Evolutionary conservation across 1,140 invertebrate species (phyloP).

Genomic region (Monomorium pharaonis): DNA sequence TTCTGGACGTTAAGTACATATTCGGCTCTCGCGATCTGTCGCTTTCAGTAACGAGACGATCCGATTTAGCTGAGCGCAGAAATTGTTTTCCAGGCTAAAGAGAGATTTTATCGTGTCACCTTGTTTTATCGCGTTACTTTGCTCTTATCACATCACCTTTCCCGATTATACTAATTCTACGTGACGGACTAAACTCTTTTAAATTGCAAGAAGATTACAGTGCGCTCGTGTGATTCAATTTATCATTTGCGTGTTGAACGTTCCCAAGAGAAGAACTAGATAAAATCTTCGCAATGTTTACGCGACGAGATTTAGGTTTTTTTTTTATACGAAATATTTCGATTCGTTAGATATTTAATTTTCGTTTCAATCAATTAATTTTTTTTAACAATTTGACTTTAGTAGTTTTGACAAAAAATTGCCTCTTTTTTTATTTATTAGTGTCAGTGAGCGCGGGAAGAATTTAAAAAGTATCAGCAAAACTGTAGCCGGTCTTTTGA

Average conservation of each 20-base stretch:
- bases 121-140: conserved; percentile 13
- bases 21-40: not conserved
- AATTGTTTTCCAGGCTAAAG: not conserved
- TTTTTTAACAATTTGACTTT: not conserved
- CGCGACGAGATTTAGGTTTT: not conserved
- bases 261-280: not conserved
- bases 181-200: not conserved
- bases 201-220: not conserved
- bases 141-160: not conserved
- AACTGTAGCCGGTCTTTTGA: not conserved
- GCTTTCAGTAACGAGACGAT: not conserved
- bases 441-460: not conserved
- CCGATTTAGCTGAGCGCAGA: not conserved
- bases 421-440: not conserved
- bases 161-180: not conserved
- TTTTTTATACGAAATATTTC: too few species aligned
- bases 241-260: not conserved
- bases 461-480: not conserved
- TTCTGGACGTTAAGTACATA: not conserved
- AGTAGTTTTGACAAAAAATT: not conserved
- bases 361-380: not conserved
- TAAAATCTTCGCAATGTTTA: not conserved
- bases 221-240: not conserved
- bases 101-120: not conserved
- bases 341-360: not conserved